Conservation (phyloP, 92 coral and sea anemone species). For the Porites cylindrica region DNA sequence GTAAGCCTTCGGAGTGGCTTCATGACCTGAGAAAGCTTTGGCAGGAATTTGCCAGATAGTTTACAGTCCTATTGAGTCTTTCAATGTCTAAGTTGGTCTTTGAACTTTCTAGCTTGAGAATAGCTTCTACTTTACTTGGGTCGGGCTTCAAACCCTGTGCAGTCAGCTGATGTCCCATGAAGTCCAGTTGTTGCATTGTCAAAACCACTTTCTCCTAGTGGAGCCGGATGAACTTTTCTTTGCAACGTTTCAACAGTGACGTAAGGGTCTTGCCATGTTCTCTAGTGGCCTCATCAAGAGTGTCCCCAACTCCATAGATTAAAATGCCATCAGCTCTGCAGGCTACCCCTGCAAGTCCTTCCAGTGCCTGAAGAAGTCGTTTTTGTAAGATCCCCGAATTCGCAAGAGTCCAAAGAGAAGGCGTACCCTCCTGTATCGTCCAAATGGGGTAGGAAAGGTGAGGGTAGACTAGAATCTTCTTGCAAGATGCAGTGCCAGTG, state of each 20-base stretch:
- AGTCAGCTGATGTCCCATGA: too few relatives aligned
- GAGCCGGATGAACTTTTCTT: too few relatives aligned
- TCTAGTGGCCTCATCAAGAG: background rate
- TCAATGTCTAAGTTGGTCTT: too few relatives aligned
- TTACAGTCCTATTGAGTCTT: too few relatives aligned
- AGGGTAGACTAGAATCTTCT: background rate
- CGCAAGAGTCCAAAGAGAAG: conserved; percentile 38
- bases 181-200: too few relatives aligned
- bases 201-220: too few relatives aligned
- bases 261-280: too few relatives aligned
- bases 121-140: too few relatives aligned
- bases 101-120: too few relatives aligned
- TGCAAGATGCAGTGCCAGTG: conserved; percentile 23
- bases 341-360: conserved; percentile 33
- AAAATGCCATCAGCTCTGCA: conserved; percentile 42
- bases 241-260: too few relatives aligned
- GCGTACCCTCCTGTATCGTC: conserved; percentile 27
- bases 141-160: too few relatives aligned
- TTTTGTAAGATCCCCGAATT: conserved; percentile 45
- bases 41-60: background rate
- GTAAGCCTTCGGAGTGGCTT: conserved; percentile 30
- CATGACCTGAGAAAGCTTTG: conserved; percentile 9
- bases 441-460: conserved; percentile 28
- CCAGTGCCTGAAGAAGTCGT: conserved; percentile 54
- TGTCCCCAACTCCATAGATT: conserved; percentile 42